phyloP scores from a whole-genome alignment of 1,140 invertebrate genomes.

The Gryon sp. region DNA sequence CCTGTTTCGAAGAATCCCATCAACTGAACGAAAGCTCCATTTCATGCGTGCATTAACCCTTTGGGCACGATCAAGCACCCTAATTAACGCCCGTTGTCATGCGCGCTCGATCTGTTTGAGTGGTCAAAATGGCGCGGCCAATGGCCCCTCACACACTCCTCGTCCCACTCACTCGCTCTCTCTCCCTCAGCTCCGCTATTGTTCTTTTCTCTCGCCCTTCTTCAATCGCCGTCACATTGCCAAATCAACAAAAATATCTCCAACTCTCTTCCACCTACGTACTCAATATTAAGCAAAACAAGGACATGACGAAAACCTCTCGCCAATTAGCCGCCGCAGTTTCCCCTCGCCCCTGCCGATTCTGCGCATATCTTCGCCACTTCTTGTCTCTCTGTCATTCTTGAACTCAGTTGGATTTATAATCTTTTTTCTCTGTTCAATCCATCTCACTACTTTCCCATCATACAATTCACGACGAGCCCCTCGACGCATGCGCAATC shows the following conservation, averaged over 20 bases:
- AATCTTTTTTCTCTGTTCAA: not conserved
- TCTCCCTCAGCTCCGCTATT: not conserved
- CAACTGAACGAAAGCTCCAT: too few species aligned
- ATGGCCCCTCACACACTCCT: not conserved
- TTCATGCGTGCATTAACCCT: not conserved
- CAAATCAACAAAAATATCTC: not conserved
- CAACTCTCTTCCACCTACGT: not conserved
- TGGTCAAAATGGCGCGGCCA: constrained; percentile 29
- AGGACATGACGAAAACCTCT: too few species aligned
- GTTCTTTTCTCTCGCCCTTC: too few species aligned
- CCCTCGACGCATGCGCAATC: constrained; percentile 12
- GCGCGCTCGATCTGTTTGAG: constrained; percentile 10
- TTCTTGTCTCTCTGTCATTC: not conserved
- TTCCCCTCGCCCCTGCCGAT: too few species aligned
- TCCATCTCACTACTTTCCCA: not conserved
- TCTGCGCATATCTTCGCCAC: not conserved
- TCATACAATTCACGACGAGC: not conserved
- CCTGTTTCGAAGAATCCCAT: too few species aligned
- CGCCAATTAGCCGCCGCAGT: too few species aligned
- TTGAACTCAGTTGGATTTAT: too few species aligned
- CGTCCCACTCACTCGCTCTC: not conserved
- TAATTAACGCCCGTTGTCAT: not conserved
- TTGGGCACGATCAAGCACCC: not conserved
- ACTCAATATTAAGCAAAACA: not conserved
- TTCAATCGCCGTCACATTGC: not conserved